Base-by-base conservation (phyloP, 2,113 vertebrate species). In the Rhea americana region DNA sequence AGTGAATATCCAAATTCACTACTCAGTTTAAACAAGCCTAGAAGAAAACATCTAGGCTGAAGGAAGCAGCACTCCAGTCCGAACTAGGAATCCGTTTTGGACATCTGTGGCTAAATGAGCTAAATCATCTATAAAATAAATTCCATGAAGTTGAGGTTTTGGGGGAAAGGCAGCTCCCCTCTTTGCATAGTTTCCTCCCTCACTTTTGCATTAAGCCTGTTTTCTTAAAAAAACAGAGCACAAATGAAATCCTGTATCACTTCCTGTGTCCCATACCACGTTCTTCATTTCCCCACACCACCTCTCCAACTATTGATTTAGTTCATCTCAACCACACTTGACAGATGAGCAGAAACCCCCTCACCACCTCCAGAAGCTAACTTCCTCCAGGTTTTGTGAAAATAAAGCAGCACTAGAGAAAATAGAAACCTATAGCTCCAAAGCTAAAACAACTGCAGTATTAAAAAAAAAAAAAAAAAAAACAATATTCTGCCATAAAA, bases 51-150 rank as follows among this genome's bases (percentile, higher is more conserved):
- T 20, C 30, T 47, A 16, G 7, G 13, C 6, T 50, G 18, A 20
- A 78, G 71, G 17, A 45, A 39, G 17, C 28, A 78, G 28, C 28
- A 47, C 51, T 48, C 39, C 28, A 30, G 51, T n/a, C 13, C 14
- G 53, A 72, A 26, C 0, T 0, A 81, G 59, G 16, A 77, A 39
- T 35, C 59, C 4, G 0, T 37, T 50, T 17, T 62, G 55, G 16
- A 20, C 2, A 2, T 8, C 25, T 30, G 7, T 39, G 21, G 39
- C 50, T 67, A 70, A 53, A 84, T 24, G 63, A 48, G 22, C 24
- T 26, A 76, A 55, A 4, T 20, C 50, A 25, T 67, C 55, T 66
- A 35, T 13, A 50, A 78, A 70, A 73, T 19, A 82, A 51, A 32
- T 43, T 35, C 43, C 5, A 0, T 22, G 17, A 70, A 73, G 39